Percentiles rank a stretch among this genome's conserved stretches.
Conservation (phyloP, 2,113 vertebrate genomes). For the Diglossa brunneiventris region DNA sequence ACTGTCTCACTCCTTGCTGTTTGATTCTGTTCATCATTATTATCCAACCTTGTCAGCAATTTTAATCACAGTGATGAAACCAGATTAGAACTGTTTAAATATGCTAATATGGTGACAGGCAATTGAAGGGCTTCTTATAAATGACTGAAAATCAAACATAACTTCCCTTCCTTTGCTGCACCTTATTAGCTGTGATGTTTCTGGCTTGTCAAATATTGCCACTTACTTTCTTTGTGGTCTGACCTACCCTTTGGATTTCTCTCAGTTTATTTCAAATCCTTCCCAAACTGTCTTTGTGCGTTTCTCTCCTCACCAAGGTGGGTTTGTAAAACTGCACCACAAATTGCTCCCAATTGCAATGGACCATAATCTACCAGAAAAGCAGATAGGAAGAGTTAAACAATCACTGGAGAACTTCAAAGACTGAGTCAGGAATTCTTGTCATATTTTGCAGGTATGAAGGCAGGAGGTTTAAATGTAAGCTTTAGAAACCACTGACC, state of each 20-base stretch:
- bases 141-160: conserved; percentile 35
- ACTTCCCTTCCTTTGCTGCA: neutral
- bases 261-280: neutral
- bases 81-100: conserved; percentile 63
- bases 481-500: neutral
- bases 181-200: conserved; percentile 16
- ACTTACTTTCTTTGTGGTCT: neutral
- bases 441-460: neutral
- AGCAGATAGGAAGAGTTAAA: neutral
- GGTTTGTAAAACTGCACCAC: neutral
- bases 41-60: conserved; percentile 40
- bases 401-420: neutral
- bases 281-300: neutral
- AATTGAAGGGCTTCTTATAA: conserved; percentile 34
- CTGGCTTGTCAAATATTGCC: neutral
- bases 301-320: neutral
- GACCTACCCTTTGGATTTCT: neutral
- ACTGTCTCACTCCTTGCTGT: neutral
- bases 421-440: neutral
- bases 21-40: neutral
- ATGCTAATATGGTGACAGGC: conserved; percentile 45
- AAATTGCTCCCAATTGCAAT: neutral
- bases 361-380: neutral
- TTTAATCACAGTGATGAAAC: conserved; percentile 60
- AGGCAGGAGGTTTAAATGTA: neutral